phyloP scores from a whole-genome alignment of 2,888 invertebrate species.

The Synanthedon tipuliformis region DNA sequence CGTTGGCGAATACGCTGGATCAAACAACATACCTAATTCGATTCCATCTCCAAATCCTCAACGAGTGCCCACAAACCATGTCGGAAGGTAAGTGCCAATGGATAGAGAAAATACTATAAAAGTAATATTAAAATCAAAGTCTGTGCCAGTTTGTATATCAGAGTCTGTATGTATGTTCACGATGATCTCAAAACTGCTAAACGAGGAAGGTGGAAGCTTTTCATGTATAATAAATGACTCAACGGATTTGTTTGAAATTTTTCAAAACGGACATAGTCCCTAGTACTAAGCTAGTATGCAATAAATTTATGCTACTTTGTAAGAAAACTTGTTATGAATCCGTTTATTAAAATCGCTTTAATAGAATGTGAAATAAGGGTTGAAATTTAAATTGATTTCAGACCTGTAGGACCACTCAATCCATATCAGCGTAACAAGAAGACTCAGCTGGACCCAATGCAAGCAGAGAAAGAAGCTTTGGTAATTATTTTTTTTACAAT shows the following conservation, averaged over 20 bases:
- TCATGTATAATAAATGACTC: too few relatives aligned
- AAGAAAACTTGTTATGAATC: too few relatives aligned
- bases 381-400: constrained; percentile 17
- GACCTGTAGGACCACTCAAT: constrained; percentile 53
- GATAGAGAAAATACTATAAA: too few relatives aligned
- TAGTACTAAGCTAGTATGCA: too few relatives aligned
- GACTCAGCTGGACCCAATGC: constrained; percentile 48
- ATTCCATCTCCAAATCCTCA: constrained; percentile 23
- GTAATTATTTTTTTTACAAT: constrained; percentile 31
- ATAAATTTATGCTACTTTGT: too few relatives aligned
- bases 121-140: too few relatives aligned
- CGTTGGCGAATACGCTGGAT: constrained; percentile 38
- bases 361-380: background rate
- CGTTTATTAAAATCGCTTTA: background rate
- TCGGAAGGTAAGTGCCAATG: constrained; percentile 23
- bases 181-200: too few relatives aligned
- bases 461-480: constrained; percentile 73
- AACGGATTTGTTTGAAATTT: too few relatives aligned
- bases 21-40: constrained; percentile 18
- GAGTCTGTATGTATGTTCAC: too few relatives aligned
- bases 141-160: too few relatives aligned
- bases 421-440: constrained; percentile 53
- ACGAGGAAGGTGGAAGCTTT: too few relatives aligned
- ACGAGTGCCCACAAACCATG: constrained; percentile 14
- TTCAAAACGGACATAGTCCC: too few relatives aligned